Evolutionary conservation across 2,888 invertebrate genomes (phyloP).

Genomic region (Melanchra persicariae): DNA sequence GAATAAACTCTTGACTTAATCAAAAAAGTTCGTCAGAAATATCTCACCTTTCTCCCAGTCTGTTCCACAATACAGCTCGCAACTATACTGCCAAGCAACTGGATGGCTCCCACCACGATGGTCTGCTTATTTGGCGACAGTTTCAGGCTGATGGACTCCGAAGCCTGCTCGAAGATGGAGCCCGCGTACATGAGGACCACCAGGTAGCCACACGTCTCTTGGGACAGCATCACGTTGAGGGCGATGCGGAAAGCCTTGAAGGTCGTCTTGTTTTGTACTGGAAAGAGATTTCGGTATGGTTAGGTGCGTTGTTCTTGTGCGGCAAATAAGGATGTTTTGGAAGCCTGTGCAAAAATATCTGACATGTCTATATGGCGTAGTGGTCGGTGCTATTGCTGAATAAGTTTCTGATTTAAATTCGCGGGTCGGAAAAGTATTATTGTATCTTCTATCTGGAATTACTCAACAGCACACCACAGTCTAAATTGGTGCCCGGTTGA

Average conservation of each 20-base stretch:
- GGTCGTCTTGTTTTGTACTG: conserved; percentile 86
- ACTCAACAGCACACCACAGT: too few relatives aligned
- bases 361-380: too few relatives aligned
- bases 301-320: background rate
- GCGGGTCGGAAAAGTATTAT: too few relatives aligned
- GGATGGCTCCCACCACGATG: conserved; percentile 85
- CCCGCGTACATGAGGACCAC: conserved; percentile 89
- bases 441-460: too few relatives aligned
- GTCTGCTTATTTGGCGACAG: conserved; percentile 88
- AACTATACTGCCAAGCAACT: conserved; percentile 85
- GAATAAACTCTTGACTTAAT: too few relatives aligned
- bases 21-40: too few relatives aligned
- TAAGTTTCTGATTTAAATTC: too few relatives aligned
- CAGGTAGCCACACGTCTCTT: conserved; percentile 88
- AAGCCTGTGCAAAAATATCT: background rate
- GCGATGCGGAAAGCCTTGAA: conserved; percentile 88
- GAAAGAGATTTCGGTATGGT: conserved; percentile 55
- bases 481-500: background rate
- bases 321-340: too few relatives aligned
- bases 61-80: conserved; percentile 88
- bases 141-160: conserved; percentile 84
- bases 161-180: conserved; percentile 87
- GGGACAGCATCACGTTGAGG: conserved; percentile 87
- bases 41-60: conserved; percentile 85
- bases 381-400: too few relatives aligned